phyloP scores from a whole-genome alignment of 2,888 invertebrate species.

The Stenodera caucasica region DNA sequence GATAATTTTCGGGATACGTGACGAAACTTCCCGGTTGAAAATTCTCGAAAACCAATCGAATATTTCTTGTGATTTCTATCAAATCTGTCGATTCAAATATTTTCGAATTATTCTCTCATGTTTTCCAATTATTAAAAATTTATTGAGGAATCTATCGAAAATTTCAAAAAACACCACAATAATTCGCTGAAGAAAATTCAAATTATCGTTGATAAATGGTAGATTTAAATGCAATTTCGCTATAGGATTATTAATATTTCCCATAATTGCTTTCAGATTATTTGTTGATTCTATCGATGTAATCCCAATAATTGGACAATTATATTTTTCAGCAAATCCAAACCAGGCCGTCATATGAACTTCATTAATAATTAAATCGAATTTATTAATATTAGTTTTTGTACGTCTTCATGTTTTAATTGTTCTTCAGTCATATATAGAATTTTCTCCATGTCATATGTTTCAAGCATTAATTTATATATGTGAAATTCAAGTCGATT shows the following conservation, averaged over 20 bases:
- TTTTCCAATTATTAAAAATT: slow-evolving; percentile 5
- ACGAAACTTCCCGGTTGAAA: slow-evolving; percentile 31
- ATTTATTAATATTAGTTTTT: slow-evolving; percentile 35
- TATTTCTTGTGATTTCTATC: slow-evolving; percentile 9
- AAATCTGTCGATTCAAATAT: slow-evolving; percentile 4
- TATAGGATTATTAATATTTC: slow-evolving; percentile 40
- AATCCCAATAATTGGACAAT: slow-evolving; percentile 41
- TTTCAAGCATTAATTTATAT: slow-evolving; percentile 17
- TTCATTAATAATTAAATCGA: slow-evolving; percentile 41
- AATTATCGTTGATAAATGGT: slow-evolving; percentile 23
- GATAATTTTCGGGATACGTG: slow-evolving; percentile 48
- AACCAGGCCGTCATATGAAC: slow-evolving; percentile 31
- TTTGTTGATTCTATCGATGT: slow-evolving; percentile 34
- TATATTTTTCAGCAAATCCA: slow-evolving; percentile 37
- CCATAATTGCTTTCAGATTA: slow-evolving; percentile 34
- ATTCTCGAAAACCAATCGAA: slow-evolving; percentile 29
- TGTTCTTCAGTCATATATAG: slow-evolving; percentile 18
- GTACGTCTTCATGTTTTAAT: slow-evolving; percentile 29
- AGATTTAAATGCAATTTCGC: slow-evolving; percentile 39
- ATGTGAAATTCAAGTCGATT: slow-evolving; percentile 9
- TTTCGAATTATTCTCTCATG: slow-evolving; percentile 11
- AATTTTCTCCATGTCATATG: slow-evolving; percentile 19
- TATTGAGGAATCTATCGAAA: slow-evolving; percentile 12
- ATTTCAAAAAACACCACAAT: slow-evolving; percentile 21
- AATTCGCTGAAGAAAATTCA: slow-evolving; percentile 33